Base-by-base conservation (phyloP, 37 sponge, comb jelly and placozoan species). In the Cliona cf. orientalis region DNA sequence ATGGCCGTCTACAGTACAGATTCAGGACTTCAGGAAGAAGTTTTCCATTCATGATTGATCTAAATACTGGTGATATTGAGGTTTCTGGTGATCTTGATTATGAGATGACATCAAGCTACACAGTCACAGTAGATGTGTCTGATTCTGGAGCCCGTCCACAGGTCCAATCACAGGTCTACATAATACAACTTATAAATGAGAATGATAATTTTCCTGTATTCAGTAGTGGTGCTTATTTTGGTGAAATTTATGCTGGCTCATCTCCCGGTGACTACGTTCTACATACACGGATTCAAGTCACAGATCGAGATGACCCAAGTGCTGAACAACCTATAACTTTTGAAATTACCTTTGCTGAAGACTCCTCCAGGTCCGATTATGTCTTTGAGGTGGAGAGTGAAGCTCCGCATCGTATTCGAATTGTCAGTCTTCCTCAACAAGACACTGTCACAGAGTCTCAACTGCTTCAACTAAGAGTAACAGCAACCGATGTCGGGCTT, bases 201-300 rank as follows among this genome's bases (percentile, higher is more conserved):
- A 86, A 86, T 78, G 86, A 86, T 38, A 72, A 79, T 32, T 40
- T 29, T 35, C 86, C 86, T 0, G 39, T 37, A 58, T 80, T 80
- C 37, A 19, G 39, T 36, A 57, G 69, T 38, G 5, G 19, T 22
- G 80, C 69, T 14, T 80, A 80, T 69, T 80, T 80, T 53, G 80
- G 80, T 25, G 80, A 80, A 55, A 29, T 80, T 38, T 80, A 35
- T 37, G 57, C 80, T 2, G n/a, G 58, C 38, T 55, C 80, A 5
- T 25, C 58, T 1, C 19, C 3, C 39, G 36, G 56, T 35, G 23
- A 56, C 25, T 6, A 22, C 46, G 38, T 80, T 41, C 31, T 25
- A 1, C 80, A 80, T 58, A 69, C 42, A 2, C 14, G 41, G 9
- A 1, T 86, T 0, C 46, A 17, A 22, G 79, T 86, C 26, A 37